Evolutionary conservation across 2,888 invertebrate species (phyloP).

Genomic region (Hyposoter didymator): DNA sequence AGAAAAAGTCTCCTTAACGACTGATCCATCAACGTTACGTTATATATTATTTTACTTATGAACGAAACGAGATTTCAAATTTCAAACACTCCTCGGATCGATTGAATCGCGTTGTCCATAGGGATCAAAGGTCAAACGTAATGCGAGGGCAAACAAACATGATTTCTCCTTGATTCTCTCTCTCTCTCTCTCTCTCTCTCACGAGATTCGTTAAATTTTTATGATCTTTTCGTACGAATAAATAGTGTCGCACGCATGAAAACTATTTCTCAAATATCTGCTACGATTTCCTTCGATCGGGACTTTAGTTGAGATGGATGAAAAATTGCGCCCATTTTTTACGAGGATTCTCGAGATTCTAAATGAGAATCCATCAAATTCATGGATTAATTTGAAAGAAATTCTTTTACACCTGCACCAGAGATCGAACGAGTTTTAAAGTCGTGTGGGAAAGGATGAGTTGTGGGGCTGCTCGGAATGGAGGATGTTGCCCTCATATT

Average conservation of each 20-base stretch:
- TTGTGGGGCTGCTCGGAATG: neutral
- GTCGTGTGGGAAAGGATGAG: neutral
- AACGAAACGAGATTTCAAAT: neutral
- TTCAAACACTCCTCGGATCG: neutral
- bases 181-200: no score
- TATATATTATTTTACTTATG: neutral
- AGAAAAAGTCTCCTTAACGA: neutral
- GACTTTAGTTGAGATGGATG: neutral
- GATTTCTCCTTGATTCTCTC: neutral
- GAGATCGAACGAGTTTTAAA: neutral
- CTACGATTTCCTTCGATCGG: neutral
- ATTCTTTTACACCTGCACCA: neutral
- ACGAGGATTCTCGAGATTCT: neutral
- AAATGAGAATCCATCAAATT: slow-evolving; percentile 4
- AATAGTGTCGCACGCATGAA: neutral
- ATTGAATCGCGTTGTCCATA: neutral
- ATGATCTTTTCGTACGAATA: neutral
- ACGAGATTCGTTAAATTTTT: no score
- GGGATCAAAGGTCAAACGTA: neutral
- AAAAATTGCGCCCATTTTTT: neutral
- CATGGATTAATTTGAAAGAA: neutral
- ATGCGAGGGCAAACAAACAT: neutral
- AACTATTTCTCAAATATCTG: neutral
- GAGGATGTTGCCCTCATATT: neutral
- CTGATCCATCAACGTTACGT: neutral